Conservation (phyloP, 2,888 invertebrate species). For the Neuroscelio doddi region DNA sequence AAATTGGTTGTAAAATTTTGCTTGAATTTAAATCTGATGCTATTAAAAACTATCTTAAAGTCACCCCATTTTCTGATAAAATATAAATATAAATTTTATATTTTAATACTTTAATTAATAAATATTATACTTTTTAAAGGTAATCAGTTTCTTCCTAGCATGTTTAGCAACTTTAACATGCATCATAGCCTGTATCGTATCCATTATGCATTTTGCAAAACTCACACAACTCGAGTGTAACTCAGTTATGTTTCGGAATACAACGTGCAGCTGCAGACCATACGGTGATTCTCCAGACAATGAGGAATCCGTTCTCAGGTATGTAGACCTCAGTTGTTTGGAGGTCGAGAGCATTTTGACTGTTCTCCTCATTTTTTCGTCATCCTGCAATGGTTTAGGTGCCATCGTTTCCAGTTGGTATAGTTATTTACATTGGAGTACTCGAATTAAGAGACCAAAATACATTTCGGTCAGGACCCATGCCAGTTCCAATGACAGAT, state of each 20-base stretch:
- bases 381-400: slow-evolving; percentile 61
- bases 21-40: too few species aligned
- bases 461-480: slow-evolving; percentile 62
- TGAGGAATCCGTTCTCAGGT: slow-evolving; percentile 51
- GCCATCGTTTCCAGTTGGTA: slow-evolving; percentile 59
- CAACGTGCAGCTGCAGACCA: slow-evolving; percentile 63
- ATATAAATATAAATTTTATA: too few species aligned
- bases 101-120: background rate
- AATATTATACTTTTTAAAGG: slow-evolving; percentile 40
- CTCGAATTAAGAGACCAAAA: slow-evolving; percentile 56
- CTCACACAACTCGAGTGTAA: slow-evolving; percentile 62
- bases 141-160: slow-evolving; percentile 57
- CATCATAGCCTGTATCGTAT: slow-evolving; percentile 56
- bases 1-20: too few species aligned
- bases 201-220: slow-evolving; percentile 59
- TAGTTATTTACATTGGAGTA: slow-evolving; percentile 64
- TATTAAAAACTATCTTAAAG: too few species aligned
- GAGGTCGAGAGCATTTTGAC: slow-evolving; percentile 64
- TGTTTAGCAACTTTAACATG: slow-evolving; percentile 56
- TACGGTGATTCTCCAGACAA: slow-evolving; percentile 40
- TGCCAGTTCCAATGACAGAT: slow-evolving; percentile 26
- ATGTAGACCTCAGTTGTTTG: slow-evolving; percentile 64
- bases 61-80: too few species aligned
- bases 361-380: slow-evolving; percentile 62
- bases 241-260: slow-evolving; percentile 56